Conservation (phyloP, 2,113 vertebrate species). For the Tychaedon coryphoeus region DNA sequence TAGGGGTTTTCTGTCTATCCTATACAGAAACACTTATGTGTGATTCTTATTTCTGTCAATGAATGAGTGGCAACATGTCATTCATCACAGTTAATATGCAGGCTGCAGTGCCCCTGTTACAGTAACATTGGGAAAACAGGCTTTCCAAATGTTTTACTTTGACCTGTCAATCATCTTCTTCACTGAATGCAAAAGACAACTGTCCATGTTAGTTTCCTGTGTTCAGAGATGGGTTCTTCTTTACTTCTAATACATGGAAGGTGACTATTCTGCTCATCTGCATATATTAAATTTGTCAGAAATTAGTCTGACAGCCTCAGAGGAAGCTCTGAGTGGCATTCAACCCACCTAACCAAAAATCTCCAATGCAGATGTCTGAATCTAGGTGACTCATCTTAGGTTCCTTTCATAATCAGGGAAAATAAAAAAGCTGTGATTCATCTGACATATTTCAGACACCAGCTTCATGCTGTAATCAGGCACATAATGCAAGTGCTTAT, state of each 20-base stretch:
- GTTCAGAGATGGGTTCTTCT: not conserved
- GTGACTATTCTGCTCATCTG: not conserved
- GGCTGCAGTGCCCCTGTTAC: not conserved
- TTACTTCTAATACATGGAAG: not conserved
- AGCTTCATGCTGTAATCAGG: not conserved
- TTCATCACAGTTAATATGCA: not conserved
- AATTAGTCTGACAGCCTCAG: not conserved
- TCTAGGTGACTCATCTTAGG: not conserved
- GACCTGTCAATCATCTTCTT: not conserved
- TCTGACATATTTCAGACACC: not conserved
- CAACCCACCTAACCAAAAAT: not conserved
- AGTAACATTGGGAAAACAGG: not conserved
- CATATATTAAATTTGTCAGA: not conserved
- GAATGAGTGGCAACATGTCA: not conserved
- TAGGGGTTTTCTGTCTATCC: not conserved
- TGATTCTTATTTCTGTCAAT: not conserved
- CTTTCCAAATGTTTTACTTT: not conserved
- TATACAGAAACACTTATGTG: not conserved
- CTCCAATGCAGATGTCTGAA: not conserved
- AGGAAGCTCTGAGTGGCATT: not conserved
- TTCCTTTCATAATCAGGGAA: not conserved
- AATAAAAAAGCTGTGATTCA: not conserved
- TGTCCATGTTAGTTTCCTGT: not conserved
- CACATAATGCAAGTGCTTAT: not conserved
- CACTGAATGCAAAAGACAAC: not conserved